Percentiles rank a stretch among this genome's conserved stretches.
phyloP scores from a whole-genome alignment of 2,797 vertebrate species.

The Lithobates pipiens region DNA sequence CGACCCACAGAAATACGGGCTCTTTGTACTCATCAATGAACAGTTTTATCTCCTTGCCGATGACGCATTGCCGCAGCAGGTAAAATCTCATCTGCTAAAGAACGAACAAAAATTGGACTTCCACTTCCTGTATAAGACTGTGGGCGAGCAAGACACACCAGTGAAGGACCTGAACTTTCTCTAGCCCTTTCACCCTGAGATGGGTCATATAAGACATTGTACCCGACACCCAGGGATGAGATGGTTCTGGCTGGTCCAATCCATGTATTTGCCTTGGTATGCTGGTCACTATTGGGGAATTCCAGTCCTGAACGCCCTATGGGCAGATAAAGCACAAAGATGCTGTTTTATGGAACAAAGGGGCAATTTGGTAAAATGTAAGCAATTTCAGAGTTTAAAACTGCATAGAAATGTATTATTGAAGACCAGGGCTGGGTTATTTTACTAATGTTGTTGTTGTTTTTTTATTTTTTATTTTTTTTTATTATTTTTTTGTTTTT shows the following conservation, averaged over 20 bases:
- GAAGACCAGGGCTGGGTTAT: too few relatives aligned
- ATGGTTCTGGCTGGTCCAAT: slow-evolving; percentile 14
- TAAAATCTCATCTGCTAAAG: slow-evolving; percentile 86
- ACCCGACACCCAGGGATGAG: background rate
- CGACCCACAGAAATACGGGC: slow-evolving; percentile 73
- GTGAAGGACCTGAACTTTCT: slow-evolving; percentile 75
- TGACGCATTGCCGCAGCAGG: slow-evolving; percentile 83
- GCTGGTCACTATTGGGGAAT: background rate
- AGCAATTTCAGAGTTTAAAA: too few relatives aligned
- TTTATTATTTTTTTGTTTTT: too few relatives aligned
- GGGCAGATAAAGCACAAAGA: too few relatives aligned
- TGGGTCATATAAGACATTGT: too few relatives aligned
- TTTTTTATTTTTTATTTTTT: too few relatives aligned
- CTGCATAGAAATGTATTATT: too few relatives aligned
- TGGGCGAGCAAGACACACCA: slow-evolving; percentile 63
- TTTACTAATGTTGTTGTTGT: too few relatives aligned
- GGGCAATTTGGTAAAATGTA: too few relatives aligned
- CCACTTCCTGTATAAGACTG: slow-evolving; percentile 88
- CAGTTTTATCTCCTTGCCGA: slow-evolving; percentile 77
- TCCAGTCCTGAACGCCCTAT: too few relatives aligned
- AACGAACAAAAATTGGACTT: slow-evolving; percentile 83
- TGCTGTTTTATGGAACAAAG: too few relatives aligned
- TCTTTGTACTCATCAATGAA: slow-evolving; percentile 80
- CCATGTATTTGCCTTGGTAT: background rate
- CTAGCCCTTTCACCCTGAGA: slow-evolving; percentile 54